These are phyloP conservation scores for Turritopsis dohrnii DNA, from an alignment of 30 jellyfish, hydroid and myxozoan genomes.

Conservation along the genomic window DNA sequence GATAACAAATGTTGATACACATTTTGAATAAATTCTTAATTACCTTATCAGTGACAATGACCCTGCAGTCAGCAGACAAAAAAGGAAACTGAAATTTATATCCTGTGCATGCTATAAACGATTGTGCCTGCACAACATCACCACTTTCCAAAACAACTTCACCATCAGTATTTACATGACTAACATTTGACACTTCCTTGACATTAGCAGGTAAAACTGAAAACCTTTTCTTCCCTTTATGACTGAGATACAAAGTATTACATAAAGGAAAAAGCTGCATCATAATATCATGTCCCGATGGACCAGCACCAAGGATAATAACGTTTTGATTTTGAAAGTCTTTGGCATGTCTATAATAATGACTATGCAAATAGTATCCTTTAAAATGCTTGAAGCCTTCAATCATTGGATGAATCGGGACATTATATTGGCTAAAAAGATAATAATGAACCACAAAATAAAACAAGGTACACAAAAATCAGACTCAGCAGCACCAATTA, in stretches of 20 bases:
- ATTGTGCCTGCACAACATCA: constrained; percentile 30
- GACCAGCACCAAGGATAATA: constrained; percentile 59
- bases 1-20: constrained; percentile 41
- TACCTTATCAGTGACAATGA: constrained; percentile 35
- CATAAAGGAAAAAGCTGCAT: constrained; percentile 50
- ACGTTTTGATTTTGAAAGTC: constrained; percentile 34
- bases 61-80: constrained; percentile 38
- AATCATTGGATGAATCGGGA: constrained; percentile 47
- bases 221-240: constrained; percentile 20
- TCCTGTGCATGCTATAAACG: constrained; percentile 65
- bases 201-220: constrained; percentile 40
- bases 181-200: constrained; percentile 35
- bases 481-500: no score
- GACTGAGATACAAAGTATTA: constrained; percentile 44
- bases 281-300: constrained; percentile 84
- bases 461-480: no score
- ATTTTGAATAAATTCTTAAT: constrained; percentile 49
- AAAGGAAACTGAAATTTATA: constrained; percentile 58
- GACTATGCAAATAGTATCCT: constrained; percentile 61
- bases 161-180: constrained; percentile 40
- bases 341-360: constrained; percentile 60
- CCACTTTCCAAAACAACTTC: constrained; percentile 51
- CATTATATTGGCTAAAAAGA: constrained; percentile 47
- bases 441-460: background rate
- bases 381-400: constrained; percentile 36